Conservation (phyloP, 1,140 invertebrate species). For the Frieseomelitta varia region DNA sequence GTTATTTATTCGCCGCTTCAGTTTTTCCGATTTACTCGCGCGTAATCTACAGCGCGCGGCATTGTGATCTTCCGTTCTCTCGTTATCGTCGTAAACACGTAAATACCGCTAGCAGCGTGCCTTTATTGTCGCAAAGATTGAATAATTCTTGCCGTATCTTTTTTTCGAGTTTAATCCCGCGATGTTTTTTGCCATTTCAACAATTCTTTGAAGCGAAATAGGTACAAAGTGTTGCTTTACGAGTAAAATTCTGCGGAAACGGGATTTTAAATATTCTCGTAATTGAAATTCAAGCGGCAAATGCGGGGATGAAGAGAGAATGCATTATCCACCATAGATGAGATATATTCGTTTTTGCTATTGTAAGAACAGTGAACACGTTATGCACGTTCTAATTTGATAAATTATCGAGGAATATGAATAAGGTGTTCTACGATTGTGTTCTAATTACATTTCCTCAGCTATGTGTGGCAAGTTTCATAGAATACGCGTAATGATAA, state of each 20-base stretch:
- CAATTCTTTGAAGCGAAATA: background rate
- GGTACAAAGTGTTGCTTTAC: background rate
- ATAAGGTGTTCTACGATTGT: conserved; percentile 5
- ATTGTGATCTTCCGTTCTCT: background rate
- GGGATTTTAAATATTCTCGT: background rate
- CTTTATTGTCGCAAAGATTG: background rate
- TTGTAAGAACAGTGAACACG: background rate
- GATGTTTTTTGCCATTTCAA: background rate
- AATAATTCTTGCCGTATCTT: background rate
- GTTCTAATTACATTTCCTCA: conserved; percentile 24
- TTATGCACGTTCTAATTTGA: conserved; percentile 8
- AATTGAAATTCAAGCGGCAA: background rate
- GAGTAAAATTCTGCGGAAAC: background rate
- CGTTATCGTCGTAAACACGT: background rate
- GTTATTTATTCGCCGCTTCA: conserved; percentile 3
- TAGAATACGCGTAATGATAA: conserved; percentile 34
- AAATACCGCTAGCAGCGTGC: background rate
- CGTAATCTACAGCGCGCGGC: background rate
- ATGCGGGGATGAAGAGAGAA: background rate
- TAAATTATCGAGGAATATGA: conserved; percentile 28
- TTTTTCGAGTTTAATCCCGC: background rate
- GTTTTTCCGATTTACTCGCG: background rate
- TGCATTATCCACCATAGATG: no score
- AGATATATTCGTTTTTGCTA: background rate
- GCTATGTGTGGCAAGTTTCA: background rate